Evolutionary conservation across 2,797 vertebrate genomes (phyloP).

Genomic region (Macroramphosus scolopax): DNA sequence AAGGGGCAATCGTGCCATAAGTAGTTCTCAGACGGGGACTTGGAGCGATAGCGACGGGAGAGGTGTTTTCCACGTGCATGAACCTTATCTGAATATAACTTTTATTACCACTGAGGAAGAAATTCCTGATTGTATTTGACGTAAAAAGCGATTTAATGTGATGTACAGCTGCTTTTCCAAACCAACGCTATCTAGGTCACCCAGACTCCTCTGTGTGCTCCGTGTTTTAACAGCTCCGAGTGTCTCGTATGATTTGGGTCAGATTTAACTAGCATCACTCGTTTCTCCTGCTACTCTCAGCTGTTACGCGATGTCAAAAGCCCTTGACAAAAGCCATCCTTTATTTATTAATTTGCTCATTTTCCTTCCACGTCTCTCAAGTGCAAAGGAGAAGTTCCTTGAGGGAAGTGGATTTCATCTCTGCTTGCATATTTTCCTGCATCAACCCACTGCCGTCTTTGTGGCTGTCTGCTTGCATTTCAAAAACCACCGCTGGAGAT

Average conservation of each 20-base stretch:
- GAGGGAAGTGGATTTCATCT: slow-evolving; percentile 46
- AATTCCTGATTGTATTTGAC: slow-evolving; percentile 66
- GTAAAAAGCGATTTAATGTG: slow-evolving; percentile 72
- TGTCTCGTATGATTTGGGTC: slow-evolving; percentile 82
- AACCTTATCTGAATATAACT: slow-evolving; percentile 67
- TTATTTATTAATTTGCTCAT: slow-evolving; percentile 68
- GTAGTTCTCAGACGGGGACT: slow-evolving; percentile 20
- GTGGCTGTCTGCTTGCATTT: slow-evolving; percentile 19
- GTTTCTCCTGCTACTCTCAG: slow-evolving; percentile 54
- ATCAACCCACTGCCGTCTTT: slow-evolving; percentile 16
- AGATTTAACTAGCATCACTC: slow-evolving; percentile 73
- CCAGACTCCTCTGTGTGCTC: slow-evolving; percentile 75
- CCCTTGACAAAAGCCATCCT: slow-evolving; percentile 57
- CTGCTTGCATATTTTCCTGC: slow-evolving; percentile 34
- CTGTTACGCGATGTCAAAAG: slow-evolving; percentile 55
- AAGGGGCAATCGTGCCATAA: slow-evolving; percentile 29
- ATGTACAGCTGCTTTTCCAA: slow-evolving; percentile 71
- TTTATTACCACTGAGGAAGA: slow-evolving; percentile 64
- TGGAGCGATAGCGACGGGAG: slow-evolving; percentile 20
- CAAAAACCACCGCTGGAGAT: slow-evolving; percentile 35
- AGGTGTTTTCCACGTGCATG: slow-evolving; percentile 64
- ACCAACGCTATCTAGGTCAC: slow-evolving; percentile 80
- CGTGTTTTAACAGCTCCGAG: slow-evolving; percentile 76
- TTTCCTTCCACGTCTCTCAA: slow-evolving; percentile 45
- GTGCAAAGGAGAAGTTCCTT: slow-evolving; percentile 43